Conservation (phyloP, 1,140 invertebrate species). For the Leptinotarsa lineolata region DNA sequence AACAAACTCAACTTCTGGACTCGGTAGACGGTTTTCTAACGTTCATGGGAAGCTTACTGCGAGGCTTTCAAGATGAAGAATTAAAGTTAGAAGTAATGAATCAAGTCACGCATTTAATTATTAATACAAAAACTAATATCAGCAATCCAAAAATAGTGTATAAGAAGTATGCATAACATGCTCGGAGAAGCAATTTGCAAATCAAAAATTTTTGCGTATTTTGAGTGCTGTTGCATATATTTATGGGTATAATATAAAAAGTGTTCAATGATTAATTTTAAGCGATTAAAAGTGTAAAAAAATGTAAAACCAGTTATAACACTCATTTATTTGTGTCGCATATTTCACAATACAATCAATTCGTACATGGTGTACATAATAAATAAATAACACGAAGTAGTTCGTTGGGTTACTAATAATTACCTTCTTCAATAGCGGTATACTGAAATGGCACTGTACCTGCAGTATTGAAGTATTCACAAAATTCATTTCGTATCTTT, state of each 20-base stretch:
- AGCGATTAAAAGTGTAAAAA: neutral
- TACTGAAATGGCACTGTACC: neutral
- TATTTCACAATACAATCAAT: neutral
- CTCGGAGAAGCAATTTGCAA: constrained; percentile 2
- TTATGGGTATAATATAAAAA: neutral
- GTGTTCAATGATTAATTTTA: neutral
- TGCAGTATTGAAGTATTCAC: constrained; percentile 11
- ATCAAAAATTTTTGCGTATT: neutral
- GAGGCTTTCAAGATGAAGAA: neutral
- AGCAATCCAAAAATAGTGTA: neutral
- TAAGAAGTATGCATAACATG: neutral
- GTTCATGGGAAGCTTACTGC: neutral
- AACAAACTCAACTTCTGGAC: neutral
- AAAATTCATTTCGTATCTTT: neutral
- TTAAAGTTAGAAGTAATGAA: neutral
- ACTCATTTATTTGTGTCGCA: neutral
- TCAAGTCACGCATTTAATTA: neutral
- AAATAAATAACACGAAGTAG: neutral
- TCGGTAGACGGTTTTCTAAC: neutral
- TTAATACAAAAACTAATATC: constrained; percentile 1
- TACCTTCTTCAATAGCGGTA: neutral
- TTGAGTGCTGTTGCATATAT: constrained; percentile 2
- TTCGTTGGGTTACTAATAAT: neutral
- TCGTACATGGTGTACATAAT: neutral
- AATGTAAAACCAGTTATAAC: constrained; percentile 3